Percentiles rank a stretch among this genome's conserved stretches.
phyloP scores from a whole-genome alignment of 1,140 invertebrate genomes.

The Leptinotarsa texana region DNA sequence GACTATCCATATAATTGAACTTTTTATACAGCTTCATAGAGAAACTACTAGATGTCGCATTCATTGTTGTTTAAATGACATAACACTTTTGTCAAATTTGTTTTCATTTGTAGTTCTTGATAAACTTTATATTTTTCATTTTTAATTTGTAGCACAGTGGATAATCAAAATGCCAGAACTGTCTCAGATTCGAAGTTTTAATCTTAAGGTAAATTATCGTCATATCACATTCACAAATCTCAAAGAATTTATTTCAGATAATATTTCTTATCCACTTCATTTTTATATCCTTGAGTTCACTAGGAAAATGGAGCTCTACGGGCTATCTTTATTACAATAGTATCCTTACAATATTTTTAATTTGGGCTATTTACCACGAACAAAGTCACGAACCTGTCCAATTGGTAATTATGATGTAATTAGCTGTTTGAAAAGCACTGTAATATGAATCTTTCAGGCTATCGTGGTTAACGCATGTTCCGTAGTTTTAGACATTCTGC shows the following conservation, averaged over 20 bases:
- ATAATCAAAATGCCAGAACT: conserved; percentile 12
- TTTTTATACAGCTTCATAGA: no score
- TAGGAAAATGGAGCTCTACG: conserved; percentile 32
- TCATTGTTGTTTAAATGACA: no score
- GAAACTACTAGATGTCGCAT: no score
- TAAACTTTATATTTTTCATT: no score
- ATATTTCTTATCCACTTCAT: conserved; percentile 35
- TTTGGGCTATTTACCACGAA: conserved; percentile 34
- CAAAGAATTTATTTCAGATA: conserved; percentile 28
- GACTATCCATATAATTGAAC: no score
- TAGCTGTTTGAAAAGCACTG: neutral
- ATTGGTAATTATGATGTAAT: conserved; percentile 27
- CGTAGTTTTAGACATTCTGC: conserved; percentile 33
- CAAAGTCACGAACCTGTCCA: conserved; percentile 35
- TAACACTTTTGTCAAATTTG: no score
- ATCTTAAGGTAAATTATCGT: conserved; percentile 31
- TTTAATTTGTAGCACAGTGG: no score
- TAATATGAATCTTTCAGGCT: conserved; percentile 26
- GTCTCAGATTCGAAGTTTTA: conserved; percentile 34
- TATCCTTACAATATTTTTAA: conserved; percentile 30
- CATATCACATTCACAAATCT: neutral
- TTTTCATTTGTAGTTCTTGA: no score
- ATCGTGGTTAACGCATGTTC: conserved; percentile 34
- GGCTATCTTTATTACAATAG: conserved; percentile 35
- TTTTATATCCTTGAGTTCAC: conserved; percentile 32